A percentile compares a stretch with the other conserved stretches of the same genome.
These are phyloP conservation scores for Brachionus manjavacas DNA, from an alignment of 1,140 invertebrate genomes.

Conservation along the genomic window DNA sequence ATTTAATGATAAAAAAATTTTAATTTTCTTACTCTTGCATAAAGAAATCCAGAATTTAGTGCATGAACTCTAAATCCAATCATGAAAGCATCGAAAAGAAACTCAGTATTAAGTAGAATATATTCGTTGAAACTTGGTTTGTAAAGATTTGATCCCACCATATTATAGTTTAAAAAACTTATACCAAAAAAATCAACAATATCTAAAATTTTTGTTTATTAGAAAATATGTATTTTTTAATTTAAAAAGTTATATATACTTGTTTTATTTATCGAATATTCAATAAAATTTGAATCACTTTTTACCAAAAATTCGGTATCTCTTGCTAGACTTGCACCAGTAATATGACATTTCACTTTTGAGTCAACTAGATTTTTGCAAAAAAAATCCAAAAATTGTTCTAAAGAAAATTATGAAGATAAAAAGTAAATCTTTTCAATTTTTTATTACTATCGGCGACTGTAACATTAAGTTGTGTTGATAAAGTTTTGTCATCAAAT, in stretches of 20 bases:
- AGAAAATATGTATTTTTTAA: background rate
- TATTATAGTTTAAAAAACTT: background rate
- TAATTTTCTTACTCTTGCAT: background rate
- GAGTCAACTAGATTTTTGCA: background rate
- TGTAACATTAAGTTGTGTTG: background rate
- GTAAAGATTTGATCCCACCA: background rate
- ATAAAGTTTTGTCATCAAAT: background rate
- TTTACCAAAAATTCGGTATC: background rate
- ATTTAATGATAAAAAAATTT: too few relatives aligned
- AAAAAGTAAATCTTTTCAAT: background rate
- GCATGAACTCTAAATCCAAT: background rate
- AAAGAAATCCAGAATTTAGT: background rate
- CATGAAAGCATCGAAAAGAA: background rate
- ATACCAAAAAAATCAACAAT: background rate
- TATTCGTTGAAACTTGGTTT: background rate
- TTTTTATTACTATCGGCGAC: background rate
- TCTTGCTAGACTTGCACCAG: background rate
- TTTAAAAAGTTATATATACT: background rate
- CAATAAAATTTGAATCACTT: background rate
- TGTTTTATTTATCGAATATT: background rate
- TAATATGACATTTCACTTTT: background rate
- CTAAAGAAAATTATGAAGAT: background rate
- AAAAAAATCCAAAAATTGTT: background rate
- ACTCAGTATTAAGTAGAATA: background rate
- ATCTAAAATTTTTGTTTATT: background rate